Base-by-base conservation (phyloP, 2,888 invertebrate genomes). In the Digitonthophagus gazella region DNA sequence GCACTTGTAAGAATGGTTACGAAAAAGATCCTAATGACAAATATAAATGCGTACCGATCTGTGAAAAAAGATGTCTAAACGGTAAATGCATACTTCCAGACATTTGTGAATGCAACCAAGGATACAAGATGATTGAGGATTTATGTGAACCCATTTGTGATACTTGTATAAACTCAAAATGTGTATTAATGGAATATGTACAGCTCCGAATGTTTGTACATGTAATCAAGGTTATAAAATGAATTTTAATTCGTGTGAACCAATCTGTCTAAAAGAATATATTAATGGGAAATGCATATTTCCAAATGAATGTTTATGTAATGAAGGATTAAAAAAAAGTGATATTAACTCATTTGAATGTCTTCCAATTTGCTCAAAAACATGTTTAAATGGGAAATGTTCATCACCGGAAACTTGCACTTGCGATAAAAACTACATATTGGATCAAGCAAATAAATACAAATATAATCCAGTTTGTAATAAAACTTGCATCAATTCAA, bases 1-100 rank as follows among this genome's bases (percentile, higher is more conserved):
- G 67, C 44, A 44, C 67, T 2, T 72, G 72, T 54, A 58, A 67
- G 55, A 61, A 54, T 4, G 72, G 72, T 0, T 71, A 64, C 18
- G 55, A 65, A 20, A 54, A 61, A 20, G 56, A 67, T 19, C 57
- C 67, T 22, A 69, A 22, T 14, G 63, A 72, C 58, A 67, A 70
- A 56, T 73, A 68, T 58, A 20, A 65, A 8, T 84, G 83, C 71
- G 73, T 74, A 61, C 80, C 83, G 11, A 55, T 56, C 8, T 75
- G 75, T 61, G 20, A 58, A 8, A 64, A 69, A 16, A 28, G 65
- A n/a, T 75, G 86, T 20, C 79, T 80, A 1, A 74, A 82, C 69
- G 86, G 85, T 83, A 81, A 82, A 44, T 84, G 84, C 67, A 82
- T 81, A 58, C 78, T 80, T 0, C 84, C 84, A 0, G 85, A 88